Percentiles rank a stretch among this genome's conserved stretches.
phyloP scores from a whole-genome alignment of 2,888 invertebrate genomes.

The Augochlorella aurata region DNA sequence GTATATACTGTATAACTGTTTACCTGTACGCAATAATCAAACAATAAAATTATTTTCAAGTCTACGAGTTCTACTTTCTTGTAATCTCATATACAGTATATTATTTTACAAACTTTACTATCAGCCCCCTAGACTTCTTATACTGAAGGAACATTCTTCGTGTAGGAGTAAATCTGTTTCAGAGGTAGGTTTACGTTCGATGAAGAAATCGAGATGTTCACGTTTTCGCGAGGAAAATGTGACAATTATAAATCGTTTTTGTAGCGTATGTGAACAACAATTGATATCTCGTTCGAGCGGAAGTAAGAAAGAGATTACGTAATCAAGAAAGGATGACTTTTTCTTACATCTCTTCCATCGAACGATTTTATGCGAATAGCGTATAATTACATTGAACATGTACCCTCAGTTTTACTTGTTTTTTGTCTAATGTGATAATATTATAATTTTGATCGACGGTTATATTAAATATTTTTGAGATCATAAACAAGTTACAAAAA shows the following conservation, averaged over 20 bases:
- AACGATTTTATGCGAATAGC: not conserved
- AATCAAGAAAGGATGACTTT: conserved; percentile 45
- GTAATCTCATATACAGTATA: not conserved
- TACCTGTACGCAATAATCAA: not conserved
- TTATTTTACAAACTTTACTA: not conserved
- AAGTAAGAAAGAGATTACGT: conserved; percentile 46
- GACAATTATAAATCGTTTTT: conserved; percentile 20
- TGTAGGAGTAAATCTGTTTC: not conserved
- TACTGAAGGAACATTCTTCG: not conserved
- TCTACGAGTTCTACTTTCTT: not conserved
- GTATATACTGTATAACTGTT: not conserved
- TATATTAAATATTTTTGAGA: not conserved
- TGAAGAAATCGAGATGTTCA: not conserved
- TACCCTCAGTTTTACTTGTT: not conserved
- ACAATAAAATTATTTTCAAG: not conserved
- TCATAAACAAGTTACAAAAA: not conserved
- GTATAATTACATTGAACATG: not conserved
- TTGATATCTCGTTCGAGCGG: conserved; percentile 49
- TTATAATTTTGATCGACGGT: not conserved
- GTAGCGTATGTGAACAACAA: conserved; percentile 17
- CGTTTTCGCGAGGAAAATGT: not conserved
- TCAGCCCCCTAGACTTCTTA: not conserved
- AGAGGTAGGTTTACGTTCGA: not conserved
- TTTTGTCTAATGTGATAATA: not conserved
- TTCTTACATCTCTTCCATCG: conserved; percentile 20